phyloP scores from a whole-genome alignment of 2,888 invertebrate genomes.

The Drosophila meridionalis region DNA sequence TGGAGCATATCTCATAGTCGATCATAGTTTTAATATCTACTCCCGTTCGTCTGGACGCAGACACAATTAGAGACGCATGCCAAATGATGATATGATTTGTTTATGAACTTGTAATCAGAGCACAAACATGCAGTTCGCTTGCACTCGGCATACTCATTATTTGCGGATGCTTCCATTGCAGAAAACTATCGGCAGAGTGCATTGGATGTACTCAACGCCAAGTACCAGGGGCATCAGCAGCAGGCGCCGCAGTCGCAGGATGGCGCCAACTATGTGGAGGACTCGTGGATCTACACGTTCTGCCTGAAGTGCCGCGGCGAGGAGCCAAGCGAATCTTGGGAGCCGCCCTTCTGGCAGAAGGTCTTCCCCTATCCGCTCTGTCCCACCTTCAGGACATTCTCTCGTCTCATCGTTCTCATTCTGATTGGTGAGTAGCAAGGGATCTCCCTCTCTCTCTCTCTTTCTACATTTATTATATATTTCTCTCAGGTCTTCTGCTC shows the following conservation, averaged over 20 bases:
- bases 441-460: too few species aligned
- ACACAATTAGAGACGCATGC: constrained; percentile 58
- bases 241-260: constrained; percentile 33
- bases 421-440: constrained; percentile 87
- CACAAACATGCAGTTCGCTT: constrained; percentile 15
- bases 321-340: constrained; percentile 92
- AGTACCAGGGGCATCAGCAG: constrained; percentile 75
- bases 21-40: not conserved
- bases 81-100: constrained; percentile 57
- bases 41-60: constrained; percentile 12
- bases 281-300: constrained; percentile 93
- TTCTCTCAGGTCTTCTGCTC: constrained; percentile 87
- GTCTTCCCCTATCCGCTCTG: constrained; percentile 94
- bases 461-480: not conserved
- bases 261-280: constrained; percentile 77
- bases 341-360: constrained; percentile 92
- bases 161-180: constrained; percentile 46
- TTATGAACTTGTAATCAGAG: constrained; percentile 32
- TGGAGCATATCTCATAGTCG: constrained; percentile 14
- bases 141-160: constrained; percentile 46
- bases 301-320: constrained; percentile 92
- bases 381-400: constrained; percentile 93
- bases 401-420: constrained; percentile 90
- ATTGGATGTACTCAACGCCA: constrained; percentile 81
- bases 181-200: constrained; percentile 80